Percentiles rank a stretch among this genome's conserved stretches.
phyloP scores from a whole-genome alignment of 1,140 invertebrate species.

The Psix sp. region DNA sequence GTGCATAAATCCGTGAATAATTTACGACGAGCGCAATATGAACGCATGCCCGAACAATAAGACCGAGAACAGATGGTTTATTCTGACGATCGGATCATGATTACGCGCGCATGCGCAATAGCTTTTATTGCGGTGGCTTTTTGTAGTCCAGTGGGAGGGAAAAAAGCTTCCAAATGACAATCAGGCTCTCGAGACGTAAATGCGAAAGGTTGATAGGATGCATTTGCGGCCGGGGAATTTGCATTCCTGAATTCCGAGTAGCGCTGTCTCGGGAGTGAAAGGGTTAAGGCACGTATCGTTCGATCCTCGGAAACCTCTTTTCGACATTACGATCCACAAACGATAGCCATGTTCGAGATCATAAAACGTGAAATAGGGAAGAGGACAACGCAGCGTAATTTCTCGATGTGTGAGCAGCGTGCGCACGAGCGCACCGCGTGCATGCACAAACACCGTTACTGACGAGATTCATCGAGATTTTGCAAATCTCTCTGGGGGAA shows the following conservation, averaged over 20 bases:
- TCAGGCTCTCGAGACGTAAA: slow-evolving; percentile 21
- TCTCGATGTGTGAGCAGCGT: not conserved
- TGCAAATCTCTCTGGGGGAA: slow-evolving; percentile 68
- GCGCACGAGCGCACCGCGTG: slow-evolving; percentile 15
- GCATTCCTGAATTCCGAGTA: slow-evolving; percentile 52
- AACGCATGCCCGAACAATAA: slow-evolving; percentile 23
- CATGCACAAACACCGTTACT: slow-evolving; percentile 61
- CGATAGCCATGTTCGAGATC: slow-evolving; percentile 58
- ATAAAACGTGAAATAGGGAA: slow-evolving; percentile 63
- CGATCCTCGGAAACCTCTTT: slow-evolving; percentile 57
- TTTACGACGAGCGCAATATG: slow-evolving; percentile 38
- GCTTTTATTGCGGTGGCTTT: slow-evolving; percentile 1
- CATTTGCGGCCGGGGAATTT: slow-evolving; percentile 44
- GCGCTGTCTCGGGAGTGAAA: slow-evolving; percentile 48
- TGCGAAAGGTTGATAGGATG: slow-evolving; percentile 36
- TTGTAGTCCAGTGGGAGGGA: slow-evolving; percentile 1
- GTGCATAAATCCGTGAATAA: slow-evolving; percentile 51
- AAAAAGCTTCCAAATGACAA: slow-evolving; percentile 31
- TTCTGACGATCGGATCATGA: no score
- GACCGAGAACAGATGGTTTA: no score
- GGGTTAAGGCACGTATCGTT: slow-evolving; percentile 48
- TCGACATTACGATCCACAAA: slow-evolving; percentile 56
- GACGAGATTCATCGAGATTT: slow-evolving; percentile 68
- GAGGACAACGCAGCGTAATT: slow-evolving; percentile 45
- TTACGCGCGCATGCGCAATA: no score